Evolutionary conservation across 2,888 invertebrate species (phyloP).

Genomic region (Sthenelais limicola): DNA sequence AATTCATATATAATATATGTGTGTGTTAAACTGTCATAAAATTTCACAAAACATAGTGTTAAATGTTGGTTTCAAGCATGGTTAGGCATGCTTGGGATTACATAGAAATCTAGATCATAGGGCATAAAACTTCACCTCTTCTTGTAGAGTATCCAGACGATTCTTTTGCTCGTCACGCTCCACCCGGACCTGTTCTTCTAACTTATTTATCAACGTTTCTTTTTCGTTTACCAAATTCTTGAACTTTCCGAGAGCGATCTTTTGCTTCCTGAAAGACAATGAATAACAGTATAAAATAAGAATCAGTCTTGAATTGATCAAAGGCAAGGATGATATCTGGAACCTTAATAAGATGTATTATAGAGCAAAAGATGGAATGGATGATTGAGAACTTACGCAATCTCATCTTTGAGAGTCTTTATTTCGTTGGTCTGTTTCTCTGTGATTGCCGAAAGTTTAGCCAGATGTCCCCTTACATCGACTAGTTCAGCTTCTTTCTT

Average conservation of each 20-base stretch:
- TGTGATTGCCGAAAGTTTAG: slow-evolving; percentile 69
- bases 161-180: slow-evolving; percentile 65
- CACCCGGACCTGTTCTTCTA: slow-evolving; percentile 60
- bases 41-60: too few relatives aligned
- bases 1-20: too few relatives aligned
- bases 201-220: slow-evolving; percentile 51
- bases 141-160: slow-evolving; percentile 62
- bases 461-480: slow-evolving; percentile 68
- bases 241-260: slow-evolving; percentile 58
- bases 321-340: background rate
- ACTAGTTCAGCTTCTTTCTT: slow-evolving; percentile 65
- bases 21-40: too few relatives aligned
- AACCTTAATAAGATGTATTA: background rate
- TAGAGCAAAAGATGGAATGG: too few relatives aligned
- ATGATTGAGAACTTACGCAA: slow-evolving; percentile 56
- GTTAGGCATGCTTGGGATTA: too few relatives aligned
- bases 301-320: background rate
- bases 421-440: slow-evolving; percentile 69
- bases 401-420: slow-evolving; percentile 55
- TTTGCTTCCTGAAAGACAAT: slow-evolving; percentile 61
- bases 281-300: background rate
- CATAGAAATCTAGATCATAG: too few relatives aligned
- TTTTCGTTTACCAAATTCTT: slow-evolving; percentile 60
- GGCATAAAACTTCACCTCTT: too few relatives aligned
- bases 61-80: too few relatives aligned